Conservation (phyloP, 2,888 invertebrate genomes). For the Lasius platythorax region DNA sequence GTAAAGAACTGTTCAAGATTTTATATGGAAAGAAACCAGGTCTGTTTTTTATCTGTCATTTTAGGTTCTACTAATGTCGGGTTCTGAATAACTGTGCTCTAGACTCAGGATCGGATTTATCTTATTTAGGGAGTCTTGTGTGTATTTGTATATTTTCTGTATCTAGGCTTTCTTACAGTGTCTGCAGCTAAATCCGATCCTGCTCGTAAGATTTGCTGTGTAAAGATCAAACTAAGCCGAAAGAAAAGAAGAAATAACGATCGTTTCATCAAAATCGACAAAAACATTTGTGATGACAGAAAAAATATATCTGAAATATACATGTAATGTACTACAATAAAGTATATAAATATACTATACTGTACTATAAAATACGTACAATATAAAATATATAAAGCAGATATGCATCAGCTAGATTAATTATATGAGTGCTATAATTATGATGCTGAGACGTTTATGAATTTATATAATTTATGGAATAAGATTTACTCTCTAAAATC, state of each 20-base stretch:
- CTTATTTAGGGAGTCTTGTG: background rate
- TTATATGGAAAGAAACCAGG: background rate
- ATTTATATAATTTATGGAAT: background rate
- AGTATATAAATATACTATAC: background rate
- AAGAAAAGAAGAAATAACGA: background rate
- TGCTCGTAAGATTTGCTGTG: background rate
- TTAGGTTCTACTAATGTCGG: background rate
- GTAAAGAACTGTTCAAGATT: background rate
- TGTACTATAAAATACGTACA: background rate
- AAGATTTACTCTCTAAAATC: background rate
- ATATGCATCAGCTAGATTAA: background rate
- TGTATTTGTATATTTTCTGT: background rate
- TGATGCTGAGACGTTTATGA: background rate
- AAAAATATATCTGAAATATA: background rate
- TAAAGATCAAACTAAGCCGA: slow-evolving; percentile 7
- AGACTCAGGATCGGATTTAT: background rate
- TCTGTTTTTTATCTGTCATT: background rate
- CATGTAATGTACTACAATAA: background rate
- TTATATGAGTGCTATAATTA: background rate
- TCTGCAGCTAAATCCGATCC: background rate
- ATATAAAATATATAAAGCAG: background rate
- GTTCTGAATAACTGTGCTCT: background rate
- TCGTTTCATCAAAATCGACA: background rate
- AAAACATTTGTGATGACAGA: background rate
- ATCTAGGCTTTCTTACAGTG: background rate